Evolutionary conservation across 2,888 invertebrate species (phyloP), one percentile per base, ranked within the genome.

Genomic region (Sturmia bella): DNA sequence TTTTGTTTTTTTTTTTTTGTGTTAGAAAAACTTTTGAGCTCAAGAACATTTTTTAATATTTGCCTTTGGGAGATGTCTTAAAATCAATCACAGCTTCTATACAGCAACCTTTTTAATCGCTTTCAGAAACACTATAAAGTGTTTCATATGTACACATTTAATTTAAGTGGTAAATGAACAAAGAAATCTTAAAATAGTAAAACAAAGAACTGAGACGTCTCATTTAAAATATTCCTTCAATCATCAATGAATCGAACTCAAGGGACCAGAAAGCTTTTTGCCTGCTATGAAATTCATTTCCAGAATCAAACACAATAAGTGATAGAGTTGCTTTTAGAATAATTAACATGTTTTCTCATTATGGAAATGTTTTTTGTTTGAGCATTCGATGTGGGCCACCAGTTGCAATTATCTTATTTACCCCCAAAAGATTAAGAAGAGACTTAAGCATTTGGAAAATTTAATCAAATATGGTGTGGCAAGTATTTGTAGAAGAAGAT

Each of bases 301-400:
- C 12, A 52, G 11, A 66, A 52, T 43, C 41, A 7, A 17, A 9
- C 48, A 45, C 1, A n/a, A 37, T 19, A 19, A 39, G 13, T 7
- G 1, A 64, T n/a, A n/a, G 21, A 48, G 3, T 27, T 27, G 27
- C 27, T 27, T 27, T 27, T 27, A 27, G 27, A 64, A 52, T 52
- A 68, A 68, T 68, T 43, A 68, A 68, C 27, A 54, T 27, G 43
- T 41, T 50, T 66, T 52, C 52, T 39, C 12, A 37, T 66, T 66
- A 13, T 15, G 39, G 19, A 19, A 32, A 13, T 45, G 19, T 24
- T 64, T 9, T 19, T 39, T 66, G 11, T 11, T 39, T 50, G 21
- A 15, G 19, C 37, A 39, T 66, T 66, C 12, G 37, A 15, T 66
- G 39, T 54, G 32, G 32, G 63, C 17, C 57, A 56, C 19, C 9